phyloP scores from a whole-genome alignment of 2,888 invertebrate species.

The Leucophora obtusa region DNA sequence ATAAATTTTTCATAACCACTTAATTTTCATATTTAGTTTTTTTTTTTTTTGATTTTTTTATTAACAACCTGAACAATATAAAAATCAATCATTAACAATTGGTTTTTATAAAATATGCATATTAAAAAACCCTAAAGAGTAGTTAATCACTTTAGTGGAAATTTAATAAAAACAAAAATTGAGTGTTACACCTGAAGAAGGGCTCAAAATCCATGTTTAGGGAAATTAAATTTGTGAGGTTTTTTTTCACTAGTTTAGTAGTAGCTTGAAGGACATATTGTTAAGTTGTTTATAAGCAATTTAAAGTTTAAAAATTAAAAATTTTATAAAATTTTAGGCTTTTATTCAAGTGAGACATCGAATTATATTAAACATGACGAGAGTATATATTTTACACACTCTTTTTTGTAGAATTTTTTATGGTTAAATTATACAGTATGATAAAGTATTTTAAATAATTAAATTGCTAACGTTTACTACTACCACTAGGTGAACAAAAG shows the following conservation, averaged over 20 bases:
- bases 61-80: conserved; percentile 6
- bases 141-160: conserved; percentile 62
- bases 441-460: conserved; percentile 59
- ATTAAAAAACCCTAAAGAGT: conserved; percentile 57
- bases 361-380: conserved; percentile 3
- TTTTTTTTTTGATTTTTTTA: conserved; percentile 3
- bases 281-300: too few species aligned
- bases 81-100: conserved; percentile 59
- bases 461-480: conserved; percentile 48
- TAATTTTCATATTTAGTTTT: background rate
- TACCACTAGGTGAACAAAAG: background rate
- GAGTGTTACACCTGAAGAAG: too few species aligned
- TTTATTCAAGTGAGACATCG: too few species aligned
- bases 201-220: too few species aligned
- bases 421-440: conserved; percentile 48
- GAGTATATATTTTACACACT: conserved; percentile 12
- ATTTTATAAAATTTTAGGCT: too few species aligned
- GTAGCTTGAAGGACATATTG: too few species aligned
- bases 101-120: conserved; percentile 40
- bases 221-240: too few species aligned
- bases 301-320: too few species aligned
- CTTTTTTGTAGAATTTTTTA: conserved; percentile 2
- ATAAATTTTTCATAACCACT: conserved; percentile 45
- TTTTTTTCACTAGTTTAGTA: too few species aligned
- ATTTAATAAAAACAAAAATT: conserved; percentile 47